phyloP scores from a whole-genome alignment of 1,140 invertebrate genomes.

The Scaptomyza graminum region DNA sequence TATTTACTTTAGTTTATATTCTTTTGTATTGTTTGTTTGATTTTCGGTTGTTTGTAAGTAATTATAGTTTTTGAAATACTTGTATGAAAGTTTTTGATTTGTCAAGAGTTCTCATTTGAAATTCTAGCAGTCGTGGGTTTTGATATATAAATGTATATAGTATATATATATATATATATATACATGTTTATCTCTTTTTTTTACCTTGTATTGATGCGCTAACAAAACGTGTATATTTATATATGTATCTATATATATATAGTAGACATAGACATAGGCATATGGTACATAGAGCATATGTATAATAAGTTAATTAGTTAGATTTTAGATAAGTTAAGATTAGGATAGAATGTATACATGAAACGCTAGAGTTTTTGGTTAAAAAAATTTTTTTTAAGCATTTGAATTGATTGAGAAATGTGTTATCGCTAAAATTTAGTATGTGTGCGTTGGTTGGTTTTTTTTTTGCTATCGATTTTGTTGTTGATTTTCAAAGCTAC shows the following conservation, averaged over 20 bases:
- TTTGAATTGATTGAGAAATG: constrained; percentile 50
- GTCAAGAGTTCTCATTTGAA: constrained; percentile 81
- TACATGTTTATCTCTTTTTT: constrained; percentile 51
- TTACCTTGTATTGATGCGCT: constrained; percentile 73
- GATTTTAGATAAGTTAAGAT: constrained; percentile 40
- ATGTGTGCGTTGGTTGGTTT: constrained; percentile 11
- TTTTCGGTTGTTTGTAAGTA: constrained; percentile 35
- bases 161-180: constrained; percentile 29
- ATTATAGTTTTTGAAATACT: constrained; percentile 52
- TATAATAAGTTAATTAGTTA: constrained; percentile 56
- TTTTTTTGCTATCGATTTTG: constrained; percentile 17
- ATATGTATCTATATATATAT: constrained; percentile 43
- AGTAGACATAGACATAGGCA: constrained; percentile 62
- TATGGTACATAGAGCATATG: constrained; percentile 75
- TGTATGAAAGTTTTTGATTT: constrained; percentile 71
- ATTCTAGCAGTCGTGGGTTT: constrained; percentile 81
- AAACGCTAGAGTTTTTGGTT: constrained; percentile 68
- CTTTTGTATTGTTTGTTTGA: constrained; percentile 24
- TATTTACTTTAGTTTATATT: constrained; percentile 17
- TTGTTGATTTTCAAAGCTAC: background rate
- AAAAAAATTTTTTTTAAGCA: constrained; percentile 65
- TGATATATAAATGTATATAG: constrained; percentile 35
- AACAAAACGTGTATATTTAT: constrained; percentile 74
- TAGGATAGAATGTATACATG: constrained; percentile 72
- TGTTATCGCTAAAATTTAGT: constrained; percentile 9